Base-by-base conservation (phyloP, 2,797 vertebrate genomes). In the Lutjanus argentimaculatus region DNA sequence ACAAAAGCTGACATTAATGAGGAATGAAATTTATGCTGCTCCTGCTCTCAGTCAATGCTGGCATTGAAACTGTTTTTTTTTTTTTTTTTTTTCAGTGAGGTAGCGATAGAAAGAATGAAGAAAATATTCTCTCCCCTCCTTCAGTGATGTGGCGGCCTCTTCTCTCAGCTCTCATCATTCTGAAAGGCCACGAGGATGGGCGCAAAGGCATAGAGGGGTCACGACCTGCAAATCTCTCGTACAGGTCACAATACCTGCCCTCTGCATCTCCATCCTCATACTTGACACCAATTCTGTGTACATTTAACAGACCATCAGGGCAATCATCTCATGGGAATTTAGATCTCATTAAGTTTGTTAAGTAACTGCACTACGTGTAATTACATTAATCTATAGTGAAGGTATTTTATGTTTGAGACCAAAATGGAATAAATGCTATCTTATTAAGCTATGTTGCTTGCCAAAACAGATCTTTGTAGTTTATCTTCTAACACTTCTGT, bases 131-230 rank as follows among this genome's bases (percentile, higher is more conserved):
- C 16, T 73, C 36, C 43, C 17, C 43, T 66, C 67, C 61, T 73
- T 83, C 79, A 62, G 16, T 67, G 85, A 91, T 82, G 75, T 57
- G 77, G 49, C 66, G 43, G 82, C 88, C 61, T 88, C 77, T 56
- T 80, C 84, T 82, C 70, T 81, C 53, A 36, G 52, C 42, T 69
- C 66, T 69, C 64, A 25, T 77, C 57, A 22, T 8, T 65, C 19
- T 25, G 40, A 85, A 77, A 63, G 17, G 49, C 42, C 64, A 65
- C 2, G 15, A 72, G 48, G 52, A 72, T 22, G 48, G 51, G 22
- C n/a, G 69, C 42, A 63, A 59, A 79, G 49, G 36, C 40, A 48
- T 14, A 36, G 19, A 75, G 30, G n/a, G 48, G 14, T 74, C 61
- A 14, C 9, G 21, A 55, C 40, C 48, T 48, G 45, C 14, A 46